Base-by-base conservation (phyloP, 2,888 invertebrate species). In the Frankliniella intonsa region DNA sequence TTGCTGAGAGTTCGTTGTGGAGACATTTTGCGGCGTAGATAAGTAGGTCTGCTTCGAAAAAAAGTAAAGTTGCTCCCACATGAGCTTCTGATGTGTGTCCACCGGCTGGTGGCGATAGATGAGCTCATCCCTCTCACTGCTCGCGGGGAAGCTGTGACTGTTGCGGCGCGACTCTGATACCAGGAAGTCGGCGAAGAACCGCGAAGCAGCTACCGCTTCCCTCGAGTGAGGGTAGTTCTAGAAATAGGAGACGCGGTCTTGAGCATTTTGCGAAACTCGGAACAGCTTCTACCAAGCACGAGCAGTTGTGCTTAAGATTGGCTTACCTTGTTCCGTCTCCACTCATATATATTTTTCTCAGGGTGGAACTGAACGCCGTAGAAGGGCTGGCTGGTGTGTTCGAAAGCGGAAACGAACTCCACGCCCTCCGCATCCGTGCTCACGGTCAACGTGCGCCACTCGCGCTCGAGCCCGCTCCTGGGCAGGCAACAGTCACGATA, bases 31-130 rank as follows among this genome's bases (percentile, higher is more conserved):
- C 3, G 38, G 5, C 2, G 38, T 38, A 38, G 38, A 38, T 38
- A 38, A 38, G 38, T 38, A 3, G 38, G 38, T 38, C 38, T 38
- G 38, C 38, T 38, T 7, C 7, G 22, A 8, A 86, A 95, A 95
- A 80, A 94, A 88, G 86, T 95, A 95, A 84, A 92, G 90, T 86
- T 95, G 93, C 82, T 90, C 89, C 50, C 90, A 90, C 0, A 91
- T 83, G 11, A 84, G 90, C 0, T 89, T 85, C 0, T 88, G 85
- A 0, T 91, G 93, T 0, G 93, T 93, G 85, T 92, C 94, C 3
- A 88, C 88, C 0, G 92, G 89, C 50, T 87, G 87, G 86, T 92
- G 94, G 86, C 95, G 95, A 86, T 93, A 94, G 84, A 96, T 95
- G 22, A 95, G 87, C 84, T 90, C 88, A 0, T 86, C 82, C 7